phyloP scores from a whole-genome alignment of 1,140 invertebrate genomes.

The Anastrepha obliqua region DNA sequence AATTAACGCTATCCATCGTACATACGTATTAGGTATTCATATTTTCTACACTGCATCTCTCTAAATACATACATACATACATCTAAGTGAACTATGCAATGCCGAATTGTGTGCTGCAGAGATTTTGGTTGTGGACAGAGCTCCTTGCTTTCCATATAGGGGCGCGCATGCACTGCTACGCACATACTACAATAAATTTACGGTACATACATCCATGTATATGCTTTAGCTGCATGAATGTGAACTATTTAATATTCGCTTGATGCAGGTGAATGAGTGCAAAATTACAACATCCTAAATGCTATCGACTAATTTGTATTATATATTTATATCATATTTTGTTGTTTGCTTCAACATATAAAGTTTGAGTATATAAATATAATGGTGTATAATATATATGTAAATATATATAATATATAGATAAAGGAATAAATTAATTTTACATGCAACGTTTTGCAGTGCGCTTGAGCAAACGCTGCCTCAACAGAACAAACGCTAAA shows the following conservation, averaged over 20 bases:
- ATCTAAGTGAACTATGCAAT: neutral
- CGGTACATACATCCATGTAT: neutral
- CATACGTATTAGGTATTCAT: neutral
- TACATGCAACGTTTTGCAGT: neutral
- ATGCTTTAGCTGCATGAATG: neutral
- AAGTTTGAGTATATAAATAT: slow-evolving; percentile 35
- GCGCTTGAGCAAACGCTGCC: neutral
- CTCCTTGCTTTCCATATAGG: too few species aligned
- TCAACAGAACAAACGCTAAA: neutral
- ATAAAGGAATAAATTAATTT: slow-evolving; percentile 31
- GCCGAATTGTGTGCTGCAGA: too few species aligned
- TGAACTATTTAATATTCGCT: neutral
- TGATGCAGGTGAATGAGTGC: neutral
- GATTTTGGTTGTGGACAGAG: too few species aligned
- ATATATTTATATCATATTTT: neutral
- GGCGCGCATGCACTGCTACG: neutral
- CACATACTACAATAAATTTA: slow-evolving; percentile 16
- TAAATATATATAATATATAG: slow-evolving; percentile 16
- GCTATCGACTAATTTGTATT: slow-evolving; percentile 2
- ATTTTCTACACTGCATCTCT: too few species aligned
- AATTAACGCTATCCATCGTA: slow-evolving; percentile 10
- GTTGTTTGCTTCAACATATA: neutral
- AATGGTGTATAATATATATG: neutral
- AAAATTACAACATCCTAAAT: slow-evolving; percentile 19
- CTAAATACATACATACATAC: slow-evolving; percentile 3